These are phyloP conservation scores for Pseudobourletiella spinata DNA, from an alignment of 1,140 invertebrate genomes.

Conservation along the genomic window DNA sequence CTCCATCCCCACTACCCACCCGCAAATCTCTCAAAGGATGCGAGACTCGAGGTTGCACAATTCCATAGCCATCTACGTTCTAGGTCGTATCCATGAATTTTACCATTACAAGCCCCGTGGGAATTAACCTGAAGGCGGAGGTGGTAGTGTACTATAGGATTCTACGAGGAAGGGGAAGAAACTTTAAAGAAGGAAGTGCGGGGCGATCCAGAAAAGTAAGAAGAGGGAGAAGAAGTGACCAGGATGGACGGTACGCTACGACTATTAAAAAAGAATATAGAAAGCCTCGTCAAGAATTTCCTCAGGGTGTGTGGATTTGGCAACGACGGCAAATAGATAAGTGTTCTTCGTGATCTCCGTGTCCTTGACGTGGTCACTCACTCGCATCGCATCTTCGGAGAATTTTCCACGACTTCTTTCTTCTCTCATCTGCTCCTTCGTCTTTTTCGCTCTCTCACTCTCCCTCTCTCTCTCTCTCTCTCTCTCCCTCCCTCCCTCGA, in stretches of 20 bases:
- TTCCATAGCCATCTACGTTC: too few species aligned
- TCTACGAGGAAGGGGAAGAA: background rate
- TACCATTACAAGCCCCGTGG: too few species aligned
- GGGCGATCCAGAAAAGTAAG: too few species aligned
- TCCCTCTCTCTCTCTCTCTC: background rate
- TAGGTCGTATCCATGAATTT: too few species aligned
- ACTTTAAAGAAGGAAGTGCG: background rate
- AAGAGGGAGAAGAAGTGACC: background rate
- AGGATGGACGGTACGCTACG: too few species aligned
- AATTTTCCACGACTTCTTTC: conserved; percentile 5
- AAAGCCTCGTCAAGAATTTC: too few species aligned
- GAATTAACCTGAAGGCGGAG: too few species aligned
- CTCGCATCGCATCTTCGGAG: conserved; percentile 18
- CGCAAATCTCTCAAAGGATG: too few species aligned
- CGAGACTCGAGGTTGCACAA: too few species aligned
- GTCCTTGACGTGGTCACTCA: conserved; percentile 34
- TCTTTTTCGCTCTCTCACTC: background rate
- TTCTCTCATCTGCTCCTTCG: background rate
- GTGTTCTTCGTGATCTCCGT: conserved; percentile 25
- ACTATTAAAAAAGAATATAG: too few species aligned
- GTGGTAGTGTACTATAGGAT: too few species aligned
- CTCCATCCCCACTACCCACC: too few species aligned
- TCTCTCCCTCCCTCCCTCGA: background rate
- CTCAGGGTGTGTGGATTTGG: background rate
- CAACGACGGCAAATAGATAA: conserved; percentile 2